Conservation (phyloP, 2,113 vertebrate species). For the Pogona vitticeps region DNA sequence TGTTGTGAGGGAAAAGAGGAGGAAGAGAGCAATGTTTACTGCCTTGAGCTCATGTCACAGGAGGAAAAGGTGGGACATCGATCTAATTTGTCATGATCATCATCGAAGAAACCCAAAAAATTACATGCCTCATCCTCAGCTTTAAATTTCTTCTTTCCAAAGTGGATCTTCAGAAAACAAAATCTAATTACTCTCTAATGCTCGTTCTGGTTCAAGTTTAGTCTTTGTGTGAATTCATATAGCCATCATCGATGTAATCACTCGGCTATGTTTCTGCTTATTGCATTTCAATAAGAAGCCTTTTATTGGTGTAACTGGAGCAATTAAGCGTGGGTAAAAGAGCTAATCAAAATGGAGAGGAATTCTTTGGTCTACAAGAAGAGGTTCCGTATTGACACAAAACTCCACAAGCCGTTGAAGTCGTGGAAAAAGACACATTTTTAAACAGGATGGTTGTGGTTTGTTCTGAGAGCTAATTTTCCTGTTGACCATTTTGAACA, state of each 20-base stretch:
- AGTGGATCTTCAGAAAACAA: neutral
- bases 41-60: too few species aligned
- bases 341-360: neutral
- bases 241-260: neutral
- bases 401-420: slow-evolving; percentile 57
- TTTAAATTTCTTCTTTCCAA: neutral
- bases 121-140: too few species aligned
- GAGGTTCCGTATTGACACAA: slow-evolving; percentile 10
- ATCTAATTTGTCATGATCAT: too few species aligned
- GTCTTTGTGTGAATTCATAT: neutral
- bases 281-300: slow-evolving; percentile 5
- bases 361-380: neutral
- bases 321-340: slow-evolving; percentile 33
- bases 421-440: slow-evolving; percentile 56
- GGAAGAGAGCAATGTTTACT: too few species aligned
- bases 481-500: slow-evolving; percentile 76
- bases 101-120: neutral
- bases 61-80: too few species aligned
- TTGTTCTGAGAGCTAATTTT: slow-evolving; percentile 74
- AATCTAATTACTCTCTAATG: neutral
- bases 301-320: slow-evolving; percentile 8
- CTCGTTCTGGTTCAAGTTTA: slow-evolving; percentile 3
- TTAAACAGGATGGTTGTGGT: slow-evolving; percentile 76
- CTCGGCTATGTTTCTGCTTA: slow-evolving; percentile 20
- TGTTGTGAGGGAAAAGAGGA: too few species aligned